These are phyloP conservation scores for Tricholaema leucomelas DNA, from an alignment of 2,113 vertebrate genomes.

Conservation along the genomic window DNA sequence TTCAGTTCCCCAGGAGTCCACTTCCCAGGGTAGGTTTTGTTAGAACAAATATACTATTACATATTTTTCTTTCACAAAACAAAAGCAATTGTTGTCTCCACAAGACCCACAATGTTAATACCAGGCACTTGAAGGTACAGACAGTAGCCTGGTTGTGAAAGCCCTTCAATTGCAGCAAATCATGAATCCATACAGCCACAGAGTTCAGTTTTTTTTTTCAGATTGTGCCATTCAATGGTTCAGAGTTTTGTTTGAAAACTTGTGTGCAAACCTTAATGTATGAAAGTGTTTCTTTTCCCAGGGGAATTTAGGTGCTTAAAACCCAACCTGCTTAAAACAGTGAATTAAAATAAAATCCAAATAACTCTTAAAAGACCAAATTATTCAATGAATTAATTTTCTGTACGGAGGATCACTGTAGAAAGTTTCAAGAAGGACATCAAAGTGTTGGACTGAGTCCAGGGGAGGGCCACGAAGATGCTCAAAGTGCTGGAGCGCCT, in stretches of 20 bases:
- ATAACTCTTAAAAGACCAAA: neutral
- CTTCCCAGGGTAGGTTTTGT: slow-evolving; percentile 19
- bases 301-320: neutral
- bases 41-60: slow-evolving; percentile 49
- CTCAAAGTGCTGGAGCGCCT: no score
- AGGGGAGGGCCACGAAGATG: no score
- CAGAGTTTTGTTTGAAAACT: neutral
- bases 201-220: neutral
- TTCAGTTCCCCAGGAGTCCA: slow-evolving; percentile 34
- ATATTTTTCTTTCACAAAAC: slow-evolving; percentile 36
- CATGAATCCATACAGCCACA: neutral
- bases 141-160: neutral
- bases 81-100: slow-evolving; percentile 49
- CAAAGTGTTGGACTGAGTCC: no score
- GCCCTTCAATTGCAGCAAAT: neutral
- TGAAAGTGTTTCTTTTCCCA: neutral
- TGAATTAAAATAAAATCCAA: neutral
- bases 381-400: neutral
- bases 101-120: neutral
- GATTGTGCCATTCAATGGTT: neutral
- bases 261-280: neutral
- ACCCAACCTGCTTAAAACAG: neutral
- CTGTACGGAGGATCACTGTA: neutral
- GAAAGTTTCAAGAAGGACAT: neutral
- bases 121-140: neutral